Conservation (phyloP, 2,888 invertebrate species). For the Lucinisca nassula region DNA sequence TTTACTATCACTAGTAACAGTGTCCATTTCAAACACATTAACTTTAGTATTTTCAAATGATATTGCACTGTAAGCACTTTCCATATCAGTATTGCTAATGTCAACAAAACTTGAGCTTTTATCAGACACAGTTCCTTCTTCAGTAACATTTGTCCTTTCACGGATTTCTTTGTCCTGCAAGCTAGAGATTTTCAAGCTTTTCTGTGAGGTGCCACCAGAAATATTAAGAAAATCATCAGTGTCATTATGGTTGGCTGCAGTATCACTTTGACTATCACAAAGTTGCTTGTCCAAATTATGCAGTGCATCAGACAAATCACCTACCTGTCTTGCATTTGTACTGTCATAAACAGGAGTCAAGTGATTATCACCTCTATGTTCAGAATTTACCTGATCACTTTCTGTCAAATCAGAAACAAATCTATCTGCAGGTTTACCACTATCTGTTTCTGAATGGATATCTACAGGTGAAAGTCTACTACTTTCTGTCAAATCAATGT, state of each 20-base stretch:
- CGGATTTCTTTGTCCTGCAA: neutral
- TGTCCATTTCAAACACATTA: constrained; percentile 12
- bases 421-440: too few species aligned
- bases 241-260: neutral
- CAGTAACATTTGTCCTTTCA: neutral
- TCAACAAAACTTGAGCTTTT: neutral
- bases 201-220: neutral
- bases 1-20: neutral
- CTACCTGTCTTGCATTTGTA: too few species aligned
- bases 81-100: neutral
- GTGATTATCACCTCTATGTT: too few species aligned
- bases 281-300: too few species aligned
- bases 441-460: too few species aligned
- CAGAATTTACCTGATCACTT: too few species aligned
- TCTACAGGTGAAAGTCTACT: too few species aligned
- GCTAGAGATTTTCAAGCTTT: neutral
- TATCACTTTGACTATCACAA: too few species aligned
- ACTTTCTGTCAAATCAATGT: too few species aligned
- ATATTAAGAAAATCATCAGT: neutral
- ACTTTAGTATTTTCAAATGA: neutral
- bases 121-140: neutral
- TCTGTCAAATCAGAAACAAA: too few species aligned
- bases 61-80: constrained; percentile 2
- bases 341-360: too few species aligned
- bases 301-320: too few species aligned